A percentile compares a stretch with the other conserved stretches of the same genome.
These are phyloP conservation scores for Sprattus sprattus DNA, from an alignment of 2,113 vertebrate species.

Conservation along the genomic window DNA sequence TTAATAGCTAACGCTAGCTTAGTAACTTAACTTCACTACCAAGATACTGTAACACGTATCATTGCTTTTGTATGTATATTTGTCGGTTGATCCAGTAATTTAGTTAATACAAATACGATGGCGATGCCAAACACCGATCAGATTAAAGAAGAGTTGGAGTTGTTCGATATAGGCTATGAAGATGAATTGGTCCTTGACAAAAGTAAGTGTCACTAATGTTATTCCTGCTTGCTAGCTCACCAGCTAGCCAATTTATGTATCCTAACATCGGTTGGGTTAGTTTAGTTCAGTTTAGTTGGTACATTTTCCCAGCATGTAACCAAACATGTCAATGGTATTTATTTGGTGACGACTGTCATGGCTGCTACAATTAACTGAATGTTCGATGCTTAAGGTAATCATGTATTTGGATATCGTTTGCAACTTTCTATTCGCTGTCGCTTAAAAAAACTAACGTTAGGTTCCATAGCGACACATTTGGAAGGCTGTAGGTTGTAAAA, in stretches of 20 bases:
- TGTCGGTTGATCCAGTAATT: not conserved
- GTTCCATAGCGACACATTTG: too few species aligned
- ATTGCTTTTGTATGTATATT: not conserved
- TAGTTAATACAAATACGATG: conserved; percentile 53
- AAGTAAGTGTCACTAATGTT: conserved; percentile 56
- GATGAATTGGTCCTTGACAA: conserved; percentile 68
- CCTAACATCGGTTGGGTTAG: not conserved
- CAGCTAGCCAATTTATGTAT: not conserved
- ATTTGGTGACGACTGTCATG: too few species aligned
- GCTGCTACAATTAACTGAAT: not conserved
- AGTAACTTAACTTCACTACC: not conserved
- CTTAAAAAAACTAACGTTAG: too few species aligned
- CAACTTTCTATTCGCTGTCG: too few species aligned
- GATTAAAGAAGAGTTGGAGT: conserved; percentile 60
- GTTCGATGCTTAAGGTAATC: not conserved
- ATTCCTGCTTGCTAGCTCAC: too few species aligned
- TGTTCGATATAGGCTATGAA: conserved; percentile 59
- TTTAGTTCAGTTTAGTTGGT: not conserved
- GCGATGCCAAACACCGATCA: conserved; percentile 50
- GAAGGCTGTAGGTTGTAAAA: too few species aligned
- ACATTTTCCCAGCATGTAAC: not conserved
- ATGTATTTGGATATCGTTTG: too few species aligned
- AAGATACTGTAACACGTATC: not conserved
- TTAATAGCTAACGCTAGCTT: not conserved
- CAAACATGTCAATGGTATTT: not conserved